Conservation (phyloP, 2,888 invertebrate genomes). For the Flexamia atlantica region DNA sequence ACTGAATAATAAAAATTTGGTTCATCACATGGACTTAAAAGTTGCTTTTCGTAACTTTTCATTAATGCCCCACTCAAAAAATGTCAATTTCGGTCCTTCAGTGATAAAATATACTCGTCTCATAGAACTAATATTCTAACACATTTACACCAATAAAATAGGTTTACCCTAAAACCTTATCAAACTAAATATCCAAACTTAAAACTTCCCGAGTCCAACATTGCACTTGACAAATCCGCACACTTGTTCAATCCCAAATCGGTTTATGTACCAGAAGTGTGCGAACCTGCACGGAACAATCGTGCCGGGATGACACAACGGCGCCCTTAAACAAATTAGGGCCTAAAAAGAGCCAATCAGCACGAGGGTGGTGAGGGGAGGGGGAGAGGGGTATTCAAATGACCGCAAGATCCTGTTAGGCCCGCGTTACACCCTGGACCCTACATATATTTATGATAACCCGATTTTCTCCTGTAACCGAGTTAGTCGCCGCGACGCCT, state of each 20-base stretch:
- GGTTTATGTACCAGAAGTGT: slow-evolving; percentile 24
- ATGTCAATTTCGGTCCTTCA: too few species aligned
- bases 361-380: background rate
- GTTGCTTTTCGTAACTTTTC: too few species aligned
- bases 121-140: too few species aligned
- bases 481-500: slow-evolving; percentile 42
- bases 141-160: too few species aligned
- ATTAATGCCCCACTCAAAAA: too few species aligned
- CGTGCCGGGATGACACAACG: slow-evolving; percentile 16
- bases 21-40: too few species aligned
- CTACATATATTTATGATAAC: slow-evolving; percentile 69
- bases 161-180: too few species aligned
- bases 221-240: too few species aligned
- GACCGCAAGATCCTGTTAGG: slow-evolving; percentile 59
- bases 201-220: too few species aligned
- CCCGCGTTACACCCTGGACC: slow-evolving; percentile 54
- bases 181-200: too few species aligned
- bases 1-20: too few species aligned
- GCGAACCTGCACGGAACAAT: slow-evolving; percentile 14
- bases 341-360: slow-evolving; percentile 56
- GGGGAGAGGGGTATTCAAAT: slow-evolving; percentile 50
- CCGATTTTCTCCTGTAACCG: slow-evolving; percentile 66
- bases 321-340: slow-evolving; percentile 57
- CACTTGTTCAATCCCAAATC: background rate
- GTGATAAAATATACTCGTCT: too few species aligned